Percentiles rank a stretch among this genome's conserved stretches.
These are phyloP conservation scores for Bacillus rossius DNA, from an alignment of 1,140 invertebrate species.

Conservation along the genomic window DNA sequence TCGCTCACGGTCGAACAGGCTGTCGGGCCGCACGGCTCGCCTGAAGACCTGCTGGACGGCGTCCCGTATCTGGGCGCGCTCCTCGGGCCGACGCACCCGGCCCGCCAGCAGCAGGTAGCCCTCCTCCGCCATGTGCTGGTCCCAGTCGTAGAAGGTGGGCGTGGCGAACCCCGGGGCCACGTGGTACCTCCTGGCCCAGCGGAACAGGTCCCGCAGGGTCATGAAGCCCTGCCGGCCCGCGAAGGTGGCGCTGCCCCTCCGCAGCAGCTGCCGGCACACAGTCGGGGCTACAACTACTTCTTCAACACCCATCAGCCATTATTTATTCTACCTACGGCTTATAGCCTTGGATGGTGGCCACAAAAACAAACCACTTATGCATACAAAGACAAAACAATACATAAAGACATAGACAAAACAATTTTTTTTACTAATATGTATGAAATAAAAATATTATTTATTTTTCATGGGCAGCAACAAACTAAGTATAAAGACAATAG, in stretches of 20 bases:
- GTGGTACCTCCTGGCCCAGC: constrained; percentile 95
- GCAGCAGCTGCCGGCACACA: constrained; percentile 51
- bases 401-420: neutral
- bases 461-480: too few relatives aligned
- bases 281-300: too few relatives aligned
- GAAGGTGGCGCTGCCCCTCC: constrained; percentile 83
- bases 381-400: neutral
- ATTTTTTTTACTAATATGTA: neutral
- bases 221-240: constrained; percentile 94
- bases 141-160: constrained; percentile 83
- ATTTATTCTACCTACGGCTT: too few relatives aligned
- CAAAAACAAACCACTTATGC: constrained; percentile 1
- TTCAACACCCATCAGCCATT: too few relatives aligned
- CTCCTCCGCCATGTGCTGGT: constrained; percentile 95
- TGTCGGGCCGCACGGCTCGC: constrained; percentile 62
- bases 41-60: constrained; percentile 85
- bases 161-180: constrained; percentile 52
- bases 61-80: constrained; percentile 65
- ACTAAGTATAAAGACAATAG: too few relatives aligned
- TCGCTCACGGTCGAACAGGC: constrained; percentile 67
- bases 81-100: constrained; percentile 82
- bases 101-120: constrained; percentile 92
- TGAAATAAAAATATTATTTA: too few relatives aligned
- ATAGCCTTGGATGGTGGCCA: too few relatives aligned
- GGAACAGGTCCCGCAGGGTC: constrained; percentile 91